phyloP scores from a whole-genome alignment of 2,113 vertebrate genomes.

The Monarcha castaneiventris region DNA sequence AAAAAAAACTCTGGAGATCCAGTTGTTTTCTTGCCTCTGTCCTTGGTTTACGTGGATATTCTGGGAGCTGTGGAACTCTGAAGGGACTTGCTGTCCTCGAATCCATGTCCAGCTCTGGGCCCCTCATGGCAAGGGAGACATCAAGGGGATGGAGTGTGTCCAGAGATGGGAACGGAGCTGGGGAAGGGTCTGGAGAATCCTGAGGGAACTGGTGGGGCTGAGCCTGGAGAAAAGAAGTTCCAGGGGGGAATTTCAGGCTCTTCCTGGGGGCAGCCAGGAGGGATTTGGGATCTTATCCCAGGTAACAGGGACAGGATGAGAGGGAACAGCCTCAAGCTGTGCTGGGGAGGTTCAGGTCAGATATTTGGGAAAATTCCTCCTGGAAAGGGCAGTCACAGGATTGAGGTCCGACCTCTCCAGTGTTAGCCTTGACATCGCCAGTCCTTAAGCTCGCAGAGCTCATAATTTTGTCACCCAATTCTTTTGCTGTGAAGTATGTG shows the following conservation, averaged over 20 bases:
- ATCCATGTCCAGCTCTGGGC: fast-evolving
- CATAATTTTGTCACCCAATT: not conserved
- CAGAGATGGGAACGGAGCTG: not conserved
- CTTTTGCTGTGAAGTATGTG: fast-evolving
- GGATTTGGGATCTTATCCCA: not conserved
- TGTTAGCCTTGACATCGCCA: not conserved
- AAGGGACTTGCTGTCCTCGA: not conserved
- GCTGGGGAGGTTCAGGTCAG: not conserved
- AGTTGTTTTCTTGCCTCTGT: not conserved
- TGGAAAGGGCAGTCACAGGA: not conserved
- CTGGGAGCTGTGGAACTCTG: not conserved
- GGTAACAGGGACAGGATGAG: not conserved
- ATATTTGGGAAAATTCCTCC: not conserved
- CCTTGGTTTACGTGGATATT: not conserved
- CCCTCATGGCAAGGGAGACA: fast-evolving
- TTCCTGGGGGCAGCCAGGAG: not conserved
- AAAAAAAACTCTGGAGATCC: not conserved
- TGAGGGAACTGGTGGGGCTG: not conserved
- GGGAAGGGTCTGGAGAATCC: not conserved
- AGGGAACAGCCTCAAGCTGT: fast-evolving
- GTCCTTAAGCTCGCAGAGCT: not conserved
- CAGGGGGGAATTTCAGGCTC: not conserved
- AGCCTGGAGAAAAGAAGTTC: not conserved
- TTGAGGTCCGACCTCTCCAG: not conserved
- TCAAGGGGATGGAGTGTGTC: not conserved